Percentiles rank a stretch among this genome's conserved stretches.
These are phyloP conservation scores for Callithrix jacchus DNA, from an alignment of 2,113 vertebrate genomes.

Conservation along the genomic window DNA sequence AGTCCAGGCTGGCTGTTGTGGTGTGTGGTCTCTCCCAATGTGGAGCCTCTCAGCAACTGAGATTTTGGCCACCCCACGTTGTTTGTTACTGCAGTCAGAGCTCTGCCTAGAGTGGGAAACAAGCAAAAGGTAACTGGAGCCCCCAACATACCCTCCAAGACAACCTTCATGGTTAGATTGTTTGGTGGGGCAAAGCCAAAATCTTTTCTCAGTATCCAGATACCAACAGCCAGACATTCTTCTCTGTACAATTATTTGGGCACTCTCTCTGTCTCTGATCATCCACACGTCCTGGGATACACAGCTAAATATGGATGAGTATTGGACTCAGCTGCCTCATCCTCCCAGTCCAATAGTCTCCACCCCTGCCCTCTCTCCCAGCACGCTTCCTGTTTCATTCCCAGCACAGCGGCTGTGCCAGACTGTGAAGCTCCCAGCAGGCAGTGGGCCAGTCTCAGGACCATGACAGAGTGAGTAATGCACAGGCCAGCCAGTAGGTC, in stretches of 20 bases:
- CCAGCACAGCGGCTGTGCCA: background rate
- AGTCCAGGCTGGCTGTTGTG: background rate
- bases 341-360: background rate
- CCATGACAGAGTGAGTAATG: slow-evolving; percentile 66
- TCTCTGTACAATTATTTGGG: background rate
- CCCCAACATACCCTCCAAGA: background rate
- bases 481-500: slow-evolving; percentile 6
- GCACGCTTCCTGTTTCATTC: slow-evolving; percentile 51
- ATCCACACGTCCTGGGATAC: background rate
- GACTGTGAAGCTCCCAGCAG: background rate
- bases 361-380: slow-evolving; percentile 15
- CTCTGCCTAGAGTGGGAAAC: background rate
- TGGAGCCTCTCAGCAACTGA: background rate
- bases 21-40: background rate
- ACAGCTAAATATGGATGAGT: background rate
- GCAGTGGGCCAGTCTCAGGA: background rate
- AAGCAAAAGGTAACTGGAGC: background rate
- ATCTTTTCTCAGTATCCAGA: background rate
- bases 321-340: background rate
- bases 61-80: background rate
- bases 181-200: background rate
- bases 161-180: background rate
- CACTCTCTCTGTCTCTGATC: background rate
- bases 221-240: background rate
- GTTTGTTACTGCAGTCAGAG: slow-evolving; percentile 12